Evolutionary conservation across 1,140 invertebrate species (phyloP), one percentile per base, ranked within the genome.

Genomic region (Drosophila santomea): DNA sequence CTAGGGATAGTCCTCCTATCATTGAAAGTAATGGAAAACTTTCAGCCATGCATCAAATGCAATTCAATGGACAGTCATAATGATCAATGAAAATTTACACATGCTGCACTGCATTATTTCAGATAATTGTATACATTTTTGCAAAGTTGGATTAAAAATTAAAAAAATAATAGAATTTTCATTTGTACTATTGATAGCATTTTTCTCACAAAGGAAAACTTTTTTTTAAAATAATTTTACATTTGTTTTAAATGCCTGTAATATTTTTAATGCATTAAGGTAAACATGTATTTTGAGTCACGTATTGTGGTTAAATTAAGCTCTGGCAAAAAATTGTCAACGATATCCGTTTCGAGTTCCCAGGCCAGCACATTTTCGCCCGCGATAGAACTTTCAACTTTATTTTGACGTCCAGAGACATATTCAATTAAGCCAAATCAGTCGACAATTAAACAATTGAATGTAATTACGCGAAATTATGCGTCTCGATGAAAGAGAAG

Each of bases 401-500:
- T 66, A 61, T 68, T 68, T 39, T 68, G 64, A 68, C 64, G 52
- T 52, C 20, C 47, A 68, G 64, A 52, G 64, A 68, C 47, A 68
- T 66, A 68, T 52, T 68, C 60, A 68, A 83, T 83, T 83, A 83
- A 83, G 71, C 47, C 64, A 73, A 84, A 80, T 84, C 76, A 84
- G 66, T 55, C 62, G 72, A 59, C 76, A 66, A 85, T 84, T 84
- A 84, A 80, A 84, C 80, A 84, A 84, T 84, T 84, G 81, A 84
- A 68, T 57, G 47, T 84, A 84, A 84, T 84, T 80, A 80, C 55
- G 73, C 72, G 62, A 84, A 77, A 84, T 73, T 68, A 61, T 66
- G 60, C 43, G 60, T 15, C 11, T 8, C 35, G 39, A n/a, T 2
- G 28, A 50, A 41, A 56, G 43, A 56, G 41, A 76, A 71, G 58